Evolutionary conservation across 2,113 vertebrate species (phyloP).

Genomic region (Hiodon alosoides): DNA sequence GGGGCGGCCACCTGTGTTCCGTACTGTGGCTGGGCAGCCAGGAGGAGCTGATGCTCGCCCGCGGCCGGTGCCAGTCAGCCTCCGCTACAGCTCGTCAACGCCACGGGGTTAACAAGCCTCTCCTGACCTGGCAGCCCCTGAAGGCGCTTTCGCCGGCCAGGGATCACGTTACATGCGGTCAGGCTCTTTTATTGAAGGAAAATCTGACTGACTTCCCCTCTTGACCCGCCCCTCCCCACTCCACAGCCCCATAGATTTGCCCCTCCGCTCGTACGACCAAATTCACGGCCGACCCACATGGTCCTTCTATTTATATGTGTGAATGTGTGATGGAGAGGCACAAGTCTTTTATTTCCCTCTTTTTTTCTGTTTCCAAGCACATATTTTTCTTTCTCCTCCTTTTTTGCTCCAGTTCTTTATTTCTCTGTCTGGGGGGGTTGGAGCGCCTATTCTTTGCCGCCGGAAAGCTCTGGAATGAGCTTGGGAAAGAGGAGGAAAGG

Average conservation of each 20-base stretch:
- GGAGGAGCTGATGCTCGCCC: neutral
- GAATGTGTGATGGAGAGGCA: constrained; percentile 2
- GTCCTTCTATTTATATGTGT: neutral
- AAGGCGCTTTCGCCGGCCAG: constrained; percentile 3
- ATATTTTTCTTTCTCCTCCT: constrained; percentile 7
- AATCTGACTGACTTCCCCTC: constrained; percentile 25
- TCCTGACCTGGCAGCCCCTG: constrained; percentile 25
- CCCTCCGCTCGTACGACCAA: neutral
- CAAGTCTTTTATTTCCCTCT: neutral
- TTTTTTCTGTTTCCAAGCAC: neutral
- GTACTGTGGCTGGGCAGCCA: neutral
- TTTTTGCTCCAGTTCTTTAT: constrained; percentile 5
- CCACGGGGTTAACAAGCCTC: constrained; percentile 37
- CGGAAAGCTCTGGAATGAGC: neutral
- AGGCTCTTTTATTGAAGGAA: constrained; percentile 29
- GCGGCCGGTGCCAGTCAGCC: neutral
- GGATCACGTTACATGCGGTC: constrained; percentile 16
- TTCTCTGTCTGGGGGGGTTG: neutral
- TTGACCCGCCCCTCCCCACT: neutral
- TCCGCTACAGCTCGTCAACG: constrained; percentile 24
- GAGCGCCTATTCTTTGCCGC: no score
- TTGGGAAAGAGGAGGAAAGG: constrained; percentile 23
- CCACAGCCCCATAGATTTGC: neutral
- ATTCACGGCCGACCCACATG: neutral
- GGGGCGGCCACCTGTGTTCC: no score